A percentile compares a stretch with the other conserved stretches of the same genome.
phyloP scores from a whole-genome alignment of 2,888 invertebrate species.

The Lutraria lutraria region DNA sequence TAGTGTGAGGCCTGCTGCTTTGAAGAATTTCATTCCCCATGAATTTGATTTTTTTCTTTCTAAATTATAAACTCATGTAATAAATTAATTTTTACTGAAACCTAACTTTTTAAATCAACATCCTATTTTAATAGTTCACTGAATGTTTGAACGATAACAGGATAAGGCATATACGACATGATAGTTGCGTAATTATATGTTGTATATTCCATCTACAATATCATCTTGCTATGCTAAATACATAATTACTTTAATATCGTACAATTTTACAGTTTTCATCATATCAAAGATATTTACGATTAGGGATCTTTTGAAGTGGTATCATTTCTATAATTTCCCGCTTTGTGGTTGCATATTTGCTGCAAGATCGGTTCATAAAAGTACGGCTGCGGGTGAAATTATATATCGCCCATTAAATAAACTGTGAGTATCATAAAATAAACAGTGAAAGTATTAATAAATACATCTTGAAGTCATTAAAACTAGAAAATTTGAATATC shows the following conservation, averaged over 20 bases:
- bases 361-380: background rate
- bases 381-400: background rate
- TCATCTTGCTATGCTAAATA: background rate
- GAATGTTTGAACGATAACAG: too few relatives aligned
- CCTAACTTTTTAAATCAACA: too few relatives aligned
- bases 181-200: background rate
- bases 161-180: background rate
- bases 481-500: background rate
- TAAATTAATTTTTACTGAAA: too few relatives aligned
- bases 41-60: too few relatives aligned
- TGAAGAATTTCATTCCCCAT: too few relatives aligned
- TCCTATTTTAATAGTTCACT: too few relatives aligned
- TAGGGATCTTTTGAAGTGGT: background rate
- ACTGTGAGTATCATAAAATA: slow-evolving; percentile 10
- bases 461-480: slow-evolving; percentile 5
- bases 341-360: slow-evolving; percentile 11
- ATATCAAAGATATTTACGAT: background rate
- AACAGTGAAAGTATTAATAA: background rate
- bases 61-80: too few relatives aligned
- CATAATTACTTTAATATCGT: background rate
- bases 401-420: background rate
- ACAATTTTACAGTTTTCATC: background rate
- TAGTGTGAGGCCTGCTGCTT: too few relatives aligned
- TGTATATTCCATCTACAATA: background rate
- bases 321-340: background rate